phyloP scores from a whole-genome alignment of 1,140 invertebrate genomes.

The Magallana angulata region DNA sequence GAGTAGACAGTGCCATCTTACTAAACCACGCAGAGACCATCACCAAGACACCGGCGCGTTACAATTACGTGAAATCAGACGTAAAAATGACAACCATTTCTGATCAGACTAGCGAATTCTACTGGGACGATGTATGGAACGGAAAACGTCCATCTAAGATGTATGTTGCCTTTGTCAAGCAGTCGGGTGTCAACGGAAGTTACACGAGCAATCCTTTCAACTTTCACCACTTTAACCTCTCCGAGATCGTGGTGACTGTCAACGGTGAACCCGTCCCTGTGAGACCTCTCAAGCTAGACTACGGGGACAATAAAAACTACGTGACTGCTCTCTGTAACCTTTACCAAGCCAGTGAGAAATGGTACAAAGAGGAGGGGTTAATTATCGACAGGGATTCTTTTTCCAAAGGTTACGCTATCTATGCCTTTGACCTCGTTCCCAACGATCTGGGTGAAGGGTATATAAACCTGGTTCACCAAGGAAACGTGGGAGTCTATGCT shows the following conservation, averaged over 20 bases:
- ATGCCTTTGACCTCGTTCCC: conserved; percentile 35
- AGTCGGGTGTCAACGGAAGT: conserved; percentile 47
- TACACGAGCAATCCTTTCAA: conserved; percentile 51
- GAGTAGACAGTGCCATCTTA: conserved; percentile 36
- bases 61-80: conserved; percentile 32
- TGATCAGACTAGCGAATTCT: not conserved
- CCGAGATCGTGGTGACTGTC: conserved; percentile 1
- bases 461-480: conserved; percentile 44
- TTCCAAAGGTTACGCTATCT: conserved; percentile 26
- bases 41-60: conserved; percentile 10
- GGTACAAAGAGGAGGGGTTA: conserved; percentile 16
- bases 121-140: conserved; percentile 36
- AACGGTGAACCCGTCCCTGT: conserved; percentile 11
- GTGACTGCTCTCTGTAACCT: conserved; percentile 30
- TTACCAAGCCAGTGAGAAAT: conserved; percentile 35
- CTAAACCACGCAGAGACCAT: conserved; percentile 41
- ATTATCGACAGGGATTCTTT: conserved; percentile 5
- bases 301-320: conserved; percentile 16
- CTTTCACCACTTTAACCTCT: conserved; percentile 41
- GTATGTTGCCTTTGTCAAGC: conserved; percentile 43
- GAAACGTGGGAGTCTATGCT: conserved; percentile 32
- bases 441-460: conserved; percentile 27
- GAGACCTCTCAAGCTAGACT: conserved; percentile 7
- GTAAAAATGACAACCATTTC: conserved; percentile 38
- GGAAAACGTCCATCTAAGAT: conserved; percentile 19